Percentiles rank a stretch among this genome's conserved stretches.
These are phyloP conservation scores for Sussaba pulchella DNA, from an alignment of 2,888 invertebrate genomes.

Conservation along the genomic window DNA sequence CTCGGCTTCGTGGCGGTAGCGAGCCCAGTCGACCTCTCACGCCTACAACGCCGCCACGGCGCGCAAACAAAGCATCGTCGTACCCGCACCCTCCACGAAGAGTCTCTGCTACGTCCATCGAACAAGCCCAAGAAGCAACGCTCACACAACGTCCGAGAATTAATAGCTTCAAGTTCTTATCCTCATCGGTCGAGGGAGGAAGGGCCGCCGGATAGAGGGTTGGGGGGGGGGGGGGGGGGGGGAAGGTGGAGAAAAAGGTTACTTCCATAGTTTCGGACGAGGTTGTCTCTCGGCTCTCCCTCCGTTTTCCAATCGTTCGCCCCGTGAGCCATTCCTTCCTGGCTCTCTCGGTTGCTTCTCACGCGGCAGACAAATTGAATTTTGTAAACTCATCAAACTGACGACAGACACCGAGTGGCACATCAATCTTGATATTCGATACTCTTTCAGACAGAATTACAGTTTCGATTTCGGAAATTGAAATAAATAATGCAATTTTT, in stretches of 20 bases:
- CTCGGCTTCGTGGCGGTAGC: slow-evolving; percentile 32
- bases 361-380: slow-evolving; percentile 38
- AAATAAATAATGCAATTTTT: slow-evolving; percentile 6
- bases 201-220: too few species aligned
- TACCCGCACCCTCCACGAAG: slow-evolving; percentile 23
- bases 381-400: slow-evolving; percentile 46
- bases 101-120: slow-evolving; percentile 13
- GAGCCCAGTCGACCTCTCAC: slow-evolving; percentile 32
- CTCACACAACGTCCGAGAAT: slow-evolving; percentile 33
- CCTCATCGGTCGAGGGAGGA: slow-evolving; percentile 11
- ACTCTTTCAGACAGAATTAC: not conserved
- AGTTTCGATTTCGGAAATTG: not conserved
- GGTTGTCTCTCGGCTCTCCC: slow-evolving; percentile 34
- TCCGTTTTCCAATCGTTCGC: slow-evolving; percentile 22
- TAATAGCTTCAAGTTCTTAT: slow-evolving; percentile 60
- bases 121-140: slow-evolving; percentile 46
- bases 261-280: slow-evolving; percentile 48
- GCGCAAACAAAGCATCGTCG: slow-evolving; percentile 54
- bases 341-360: not conserved
- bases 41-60: slow-evolving; percentile 11
- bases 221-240: too few species aligned
- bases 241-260: slow-evolving; percentile 31
- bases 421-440: slow-evolving; percentile 24
- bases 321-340: slow-evolving; percentile 17
- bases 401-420: slow-evolving; percentile 2